Evolutionary conservation across 2,888 invertebrate genomes (phyloP), one percentile per base, ranked within the genome.

Genomic region (Cetonia aurata): DNA sequence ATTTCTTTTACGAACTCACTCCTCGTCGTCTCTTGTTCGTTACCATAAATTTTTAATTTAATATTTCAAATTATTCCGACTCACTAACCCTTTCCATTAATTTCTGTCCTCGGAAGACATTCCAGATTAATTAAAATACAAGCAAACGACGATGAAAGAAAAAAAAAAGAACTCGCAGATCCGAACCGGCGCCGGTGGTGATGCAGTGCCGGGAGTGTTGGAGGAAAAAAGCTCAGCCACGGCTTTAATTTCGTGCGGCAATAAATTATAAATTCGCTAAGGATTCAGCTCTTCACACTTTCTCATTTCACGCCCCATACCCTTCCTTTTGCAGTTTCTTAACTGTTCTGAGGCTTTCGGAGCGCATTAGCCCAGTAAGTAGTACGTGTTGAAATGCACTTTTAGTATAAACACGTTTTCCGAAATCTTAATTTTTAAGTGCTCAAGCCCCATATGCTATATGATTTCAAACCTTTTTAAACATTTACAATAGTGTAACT

Each of bases 71-170:
- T 62, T 62, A 62, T 62, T 62, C 62, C 62, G 50, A 48, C 37
- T 62, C 62, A 62, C 62, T 62, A 62, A 62, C 62, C 62, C 62
- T 62, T 62, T 62, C 62, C 62, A 62, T 62, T 62, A 62, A 62
- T 62, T 62, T 50, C 62, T 62, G 62, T 62, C 62, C 62, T 62
- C 50, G 50, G 50, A 62, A 62, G 62, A 50, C 62, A 62, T 62
- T 62, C 50, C 62, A 15, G 62, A 62, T 50, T 62, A 62, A 62
- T 62, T 62, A 62, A 62, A 62, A 62, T 62, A 62, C 62, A 62
- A 62, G 62, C 62, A 62, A 62, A 62, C 37, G 62, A 50, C 31
- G 62, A 37, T 37, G 37, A 37, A 37, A 8, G 10, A 10, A 17
- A 62, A 10, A 17, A 62, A 62, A 62, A 62, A 62, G 46, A 37